Conservation (phyloP, 2,113 vertebrate species). For the Ictidomys tridecemlineatus region DNA sequence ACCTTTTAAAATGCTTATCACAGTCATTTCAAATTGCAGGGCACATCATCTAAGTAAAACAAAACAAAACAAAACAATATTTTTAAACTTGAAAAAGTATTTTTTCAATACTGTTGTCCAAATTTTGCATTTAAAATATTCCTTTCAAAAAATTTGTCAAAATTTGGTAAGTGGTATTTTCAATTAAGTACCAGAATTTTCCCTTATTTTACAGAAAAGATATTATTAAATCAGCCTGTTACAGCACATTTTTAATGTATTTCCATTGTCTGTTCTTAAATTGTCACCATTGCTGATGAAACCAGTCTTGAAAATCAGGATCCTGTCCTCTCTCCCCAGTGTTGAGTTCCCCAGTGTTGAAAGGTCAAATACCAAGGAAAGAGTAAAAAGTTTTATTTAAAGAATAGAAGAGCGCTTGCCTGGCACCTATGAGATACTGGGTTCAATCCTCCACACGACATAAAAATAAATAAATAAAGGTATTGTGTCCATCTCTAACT, state of each 20-base stretch:
- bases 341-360: no score
- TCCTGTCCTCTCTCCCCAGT: no score
- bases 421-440: no score
- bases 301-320: no score
- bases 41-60: not conserved
- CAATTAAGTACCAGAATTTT: not conserved
- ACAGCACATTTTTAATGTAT: not conserved
- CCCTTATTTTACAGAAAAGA: not conserved
- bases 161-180: constrained; percentile 15
- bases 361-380: no score
- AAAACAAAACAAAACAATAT: not conserved
- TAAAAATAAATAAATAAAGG: no score
- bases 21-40: not conserved
- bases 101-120: not conserved
- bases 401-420: no score
- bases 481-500: no score
- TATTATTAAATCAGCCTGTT: not conserved
- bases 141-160: not conserved
- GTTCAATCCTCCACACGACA: no score
- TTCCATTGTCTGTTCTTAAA: not conserved
- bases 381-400: no score
- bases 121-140: constrained; percentile 3
- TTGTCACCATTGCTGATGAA: not conserved
- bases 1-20: constrained; percentile 1
- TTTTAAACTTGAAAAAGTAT: not conserved